A percentile compares a stretch with the other conserved stretches of the same genome.
Conservation (phyloP, 2,888 invertebrate genomes). For the Elaeidobius kamerunicus region DNA sequence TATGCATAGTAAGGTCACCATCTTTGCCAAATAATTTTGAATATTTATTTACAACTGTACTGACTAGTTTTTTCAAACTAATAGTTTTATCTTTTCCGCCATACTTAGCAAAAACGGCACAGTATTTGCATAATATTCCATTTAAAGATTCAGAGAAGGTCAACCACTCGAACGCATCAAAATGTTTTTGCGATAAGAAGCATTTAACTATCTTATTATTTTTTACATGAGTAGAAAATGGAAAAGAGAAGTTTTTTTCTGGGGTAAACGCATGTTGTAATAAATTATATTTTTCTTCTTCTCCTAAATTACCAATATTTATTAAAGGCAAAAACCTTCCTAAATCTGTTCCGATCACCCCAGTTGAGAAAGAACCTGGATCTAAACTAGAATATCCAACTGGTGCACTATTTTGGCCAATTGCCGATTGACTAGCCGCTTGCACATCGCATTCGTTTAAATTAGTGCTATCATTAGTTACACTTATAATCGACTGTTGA, state of each 20-base stretch:
- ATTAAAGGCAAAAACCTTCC: too few relatives aligned
- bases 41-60: neutral
- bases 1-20: neutral
- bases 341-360: neutral
- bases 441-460: neutral
- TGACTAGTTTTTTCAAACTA: neutral
- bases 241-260: neutral
- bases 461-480: too few relatives aligned
- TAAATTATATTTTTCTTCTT: neutral
- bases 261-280: neutral
- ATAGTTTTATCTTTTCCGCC: too few relatives aligned
- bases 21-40: slow-evolving; percentile 1
- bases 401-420: neutral
- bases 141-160: too few relatives aligned
- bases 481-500: too few relatives aligned
- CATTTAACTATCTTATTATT: neutral
- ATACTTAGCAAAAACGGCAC: too few relatives aligned
- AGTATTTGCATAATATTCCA: neutral
- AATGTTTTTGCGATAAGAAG: neutral
- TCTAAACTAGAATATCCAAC: neutral
- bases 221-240: neutral
- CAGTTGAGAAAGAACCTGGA: neutral
- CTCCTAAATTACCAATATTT: too few relatives aligned
- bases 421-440: neutral
- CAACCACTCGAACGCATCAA: neutral